A percentile compares a stretch with the other conserved stretches of the same genome.
Evolutionary conservation across 2,888 invertebrate species (phyloP).

Genomic region (Melikaiella ostensackeni): DNA sequence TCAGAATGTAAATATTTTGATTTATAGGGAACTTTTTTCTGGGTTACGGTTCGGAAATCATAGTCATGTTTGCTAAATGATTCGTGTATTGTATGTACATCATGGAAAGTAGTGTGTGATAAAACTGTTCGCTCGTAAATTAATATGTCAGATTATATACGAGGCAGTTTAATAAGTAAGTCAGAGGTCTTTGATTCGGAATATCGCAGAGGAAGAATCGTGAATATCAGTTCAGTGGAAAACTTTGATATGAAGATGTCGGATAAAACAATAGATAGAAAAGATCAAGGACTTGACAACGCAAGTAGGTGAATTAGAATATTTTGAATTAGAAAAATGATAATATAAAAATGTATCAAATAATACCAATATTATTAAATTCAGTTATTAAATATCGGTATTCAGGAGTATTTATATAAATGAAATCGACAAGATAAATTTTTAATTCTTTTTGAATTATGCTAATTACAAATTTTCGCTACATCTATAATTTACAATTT

Average conservation of each 20-base stretch:
- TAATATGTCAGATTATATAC: conserved; percentile 8
- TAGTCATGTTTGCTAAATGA: conserved; percentile 14
- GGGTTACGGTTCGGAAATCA: background rate
- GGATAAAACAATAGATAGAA: conserved; percentile 1
- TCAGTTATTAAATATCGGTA: no score
- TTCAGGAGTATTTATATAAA: no score
- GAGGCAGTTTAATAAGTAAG: conserved; percentile 28
- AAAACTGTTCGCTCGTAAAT: conserved; percentile 24
- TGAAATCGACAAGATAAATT: no score
- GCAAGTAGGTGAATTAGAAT: conserved; percentile 11
- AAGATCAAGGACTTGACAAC: background rate
- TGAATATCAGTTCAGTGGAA: conserved; percentile 31
- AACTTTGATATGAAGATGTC: conserved; percentile 32
- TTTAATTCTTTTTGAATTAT: no score
- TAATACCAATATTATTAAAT: no score
- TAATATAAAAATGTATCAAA: no score
- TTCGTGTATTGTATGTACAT: conserved; percentile 1
- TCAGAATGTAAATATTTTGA: background rate
- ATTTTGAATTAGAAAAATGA: no score
- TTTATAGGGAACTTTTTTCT: background rate
- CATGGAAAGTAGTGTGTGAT: conserved; percentile 23
- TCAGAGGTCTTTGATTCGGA: conserved; percentile 27
- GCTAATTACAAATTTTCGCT: background rate
- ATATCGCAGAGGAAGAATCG: conserved; percentile 8
- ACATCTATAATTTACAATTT: background rate